Conservation (phyloP, 2,888 invertebrate species). For the Scaptomyza flava region DNA sequence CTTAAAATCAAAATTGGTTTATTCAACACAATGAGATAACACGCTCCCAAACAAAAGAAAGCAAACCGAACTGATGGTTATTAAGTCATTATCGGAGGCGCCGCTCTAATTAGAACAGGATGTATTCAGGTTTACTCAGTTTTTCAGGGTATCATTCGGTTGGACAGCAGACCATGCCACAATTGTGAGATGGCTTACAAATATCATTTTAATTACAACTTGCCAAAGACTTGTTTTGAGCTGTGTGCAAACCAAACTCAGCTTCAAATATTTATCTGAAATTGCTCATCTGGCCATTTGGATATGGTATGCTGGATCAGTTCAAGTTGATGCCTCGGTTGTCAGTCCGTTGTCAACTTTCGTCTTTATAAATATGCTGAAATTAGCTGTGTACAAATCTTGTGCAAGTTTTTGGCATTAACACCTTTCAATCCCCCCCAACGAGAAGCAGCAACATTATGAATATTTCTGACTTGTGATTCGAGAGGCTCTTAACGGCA, state of each 20-base stretch:
- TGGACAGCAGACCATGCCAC: background rate
- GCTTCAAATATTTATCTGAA: slow-evolving; percentile 34
- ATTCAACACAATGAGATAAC: slow-evolving; percentile 73
- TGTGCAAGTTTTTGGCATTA: slow-evolving; percentile 79
- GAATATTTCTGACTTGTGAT: slow-evolving; percentile 39
- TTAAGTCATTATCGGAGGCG: slow-evolving; percentile 60
- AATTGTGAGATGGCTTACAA: slow-evolving; percentile 44
- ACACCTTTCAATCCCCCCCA: slow-evolving; percentile 76
- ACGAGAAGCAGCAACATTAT: slow-evolving; percentile 55
- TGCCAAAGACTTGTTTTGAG: slow-evolving; percentile 47
- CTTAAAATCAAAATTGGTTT: slow-evolving; percentile 57
- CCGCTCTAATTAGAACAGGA: slow-evolving; percentile 64
- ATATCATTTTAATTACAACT: slow-evolving; percentile 69
- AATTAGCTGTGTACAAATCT: slow-evolving; percentile 76
- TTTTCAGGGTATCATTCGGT: background rate
- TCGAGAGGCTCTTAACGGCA: slow-evolving; percentile 19
- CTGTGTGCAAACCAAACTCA: slow-evolving; percentile 34
- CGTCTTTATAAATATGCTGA: slow-evolving; percentile 69
- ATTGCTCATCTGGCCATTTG: slow-evolving; percentile 59
- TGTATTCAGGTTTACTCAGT: slow-evolving; percentile 27
- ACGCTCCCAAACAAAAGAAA: slow-evolving; percentile 22
- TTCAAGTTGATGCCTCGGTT: slow-evolving; percentile 19
- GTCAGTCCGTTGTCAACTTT: slow-evolving; percentile 74
- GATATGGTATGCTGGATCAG: slow-evolving; percentile 27
- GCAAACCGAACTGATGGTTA: slow-evolving; percentile 43